These are phyloP conservation scores for Rambutsinella grinnellia DNA, from an alignment of 2,888 invertebrate genomes.

Conservation along the genomic window DNA sequence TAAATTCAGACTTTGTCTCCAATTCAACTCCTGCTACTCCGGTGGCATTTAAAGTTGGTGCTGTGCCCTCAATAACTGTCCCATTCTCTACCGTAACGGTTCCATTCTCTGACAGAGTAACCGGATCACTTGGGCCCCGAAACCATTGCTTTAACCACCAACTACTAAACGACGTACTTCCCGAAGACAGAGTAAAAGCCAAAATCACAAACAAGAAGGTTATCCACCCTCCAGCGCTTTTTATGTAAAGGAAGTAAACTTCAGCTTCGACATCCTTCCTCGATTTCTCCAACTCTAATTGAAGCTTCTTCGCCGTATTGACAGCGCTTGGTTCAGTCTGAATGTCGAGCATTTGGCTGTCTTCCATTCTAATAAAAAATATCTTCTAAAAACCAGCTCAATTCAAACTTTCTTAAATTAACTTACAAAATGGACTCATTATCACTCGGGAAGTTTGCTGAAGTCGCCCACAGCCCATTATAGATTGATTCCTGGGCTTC, in stretches of 20 bases:
- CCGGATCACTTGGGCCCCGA: conserved; percentile 64
- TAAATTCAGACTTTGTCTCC: conserved; percentile 38
- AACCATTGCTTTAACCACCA: conserved; percentile 76
- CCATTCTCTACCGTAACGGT: background rate
- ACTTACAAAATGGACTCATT: conserved; percentile 45
- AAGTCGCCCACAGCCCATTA: conserved; percentile 11
- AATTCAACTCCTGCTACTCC: background rate
- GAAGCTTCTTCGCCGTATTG: conserved; percentile 24
- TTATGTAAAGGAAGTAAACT: conserved; percentile 71
- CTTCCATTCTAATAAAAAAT: conserved; percentile 55
- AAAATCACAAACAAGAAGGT: conserved; percentile 69
- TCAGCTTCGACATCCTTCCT: conserved; percentile 33
- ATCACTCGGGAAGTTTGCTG: background rate
- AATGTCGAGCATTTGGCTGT: conserved; percentile 60
- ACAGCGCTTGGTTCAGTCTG: conserved; percentile 30
- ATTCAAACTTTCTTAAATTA: conserved; percentile 4
- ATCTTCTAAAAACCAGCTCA: background rate
- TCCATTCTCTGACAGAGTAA: background rate
- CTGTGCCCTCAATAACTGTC: background rate
- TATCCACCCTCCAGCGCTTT: conserved; percentile 72
- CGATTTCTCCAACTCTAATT: conserved; percentile 39
- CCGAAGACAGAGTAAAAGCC: conserved; percentile 72
- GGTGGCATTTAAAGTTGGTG: background rate
- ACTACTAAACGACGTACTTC: conserved; percentile 73
- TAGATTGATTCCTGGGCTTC: conserved; percentile 22